Base-by-base conservation (phyloP, 2,888 invertebrate genomes). In the Clanis bilineata region DNA sequence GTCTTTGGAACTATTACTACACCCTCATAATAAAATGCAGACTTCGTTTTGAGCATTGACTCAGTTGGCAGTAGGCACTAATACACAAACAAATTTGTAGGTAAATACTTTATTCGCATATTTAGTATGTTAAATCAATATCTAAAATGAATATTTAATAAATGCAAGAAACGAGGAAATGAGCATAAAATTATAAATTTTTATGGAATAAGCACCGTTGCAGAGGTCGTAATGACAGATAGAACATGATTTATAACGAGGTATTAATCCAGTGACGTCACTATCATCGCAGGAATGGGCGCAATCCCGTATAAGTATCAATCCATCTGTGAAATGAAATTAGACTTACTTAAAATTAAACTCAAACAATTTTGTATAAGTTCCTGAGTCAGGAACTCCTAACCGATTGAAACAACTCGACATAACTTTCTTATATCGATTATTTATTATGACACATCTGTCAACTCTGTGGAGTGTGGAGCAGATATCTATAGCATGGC, bases 211-310 rank as follows among this genome's bases (percentile, higher is more conserved):
- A 38, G 85, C 84, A 7, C 79, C 66, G 66, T 88, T 90, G 67
- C 90, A 90, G 44, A 85, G 72, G 65, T 90, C 87, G 0, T 66
- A 59, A 58, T 85, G 75, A 62, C 90, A 90, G 57, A 86, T 70
- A 1, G 79, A 75, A 66, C 90, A 90, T 0, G 79, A 72, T 54
- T 76, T 77, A 67, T 83, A 82, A 44, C 66, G 72, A 1, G 78
- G 74, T 38, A 64, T 64, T 2, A 80, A 56, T n/a, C 74, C 75
- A 3, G 64, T 57, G 5, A 69, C 51, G 12, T 69, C 67, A 0
- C 65, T 61, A 12, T 76, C 76, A 10, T 76, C 71, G 62, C 89
- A 89, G 4, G 79, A 70, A 18, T 56, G 71, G 1, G 78, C 85
- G 43, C 90, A 90, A 66, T 90, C 90, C 2, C 90, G 80, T 22